Evolutionary conservation across 2,888 invertebrate species (phyloP), one percentile per base, ranked within the genome.

Genomic region (Lepidochrysops patricia): DNA sequence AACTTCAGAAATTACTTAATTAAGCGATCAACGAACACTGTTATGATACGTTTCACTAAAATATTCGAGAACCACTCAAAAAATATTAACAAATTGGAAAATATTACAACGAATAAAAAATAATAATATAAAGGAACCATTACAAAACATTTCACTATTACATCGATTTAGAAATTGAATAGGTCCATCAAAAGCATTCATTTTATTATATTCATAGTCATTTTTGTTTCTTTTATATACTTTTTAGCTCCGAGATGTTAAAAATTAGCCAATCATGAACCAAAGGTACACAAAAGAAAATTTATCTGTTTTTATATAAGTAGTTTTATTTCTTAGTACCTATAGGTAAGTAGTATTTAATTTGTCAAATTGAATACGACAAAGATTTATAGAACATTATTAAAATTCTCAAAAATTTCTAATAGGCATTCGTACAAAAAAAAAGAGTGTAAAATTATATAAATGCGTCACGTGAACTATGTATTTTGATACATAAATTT

Each of bases 1-100:
- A 54, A 32, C 54, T 54, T 54, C 54, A 29, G 54, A 54, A 54
- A 54, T 54, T 54, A 54, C 54, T 54, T 32, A 29, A 54, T 54
- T 27, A 54, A 29, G 32, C 15, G 32, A 27, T 29, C 7, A 29
- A 54, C 19, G 54, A 19, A 54, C 54, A 32, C 54, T 19, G 19
- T 54, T 9, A 32, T 32, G 15, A 54, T 32, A 54, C 54, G 54
- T 54, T 12, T 54, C 54, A 9, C 4, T 27, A 54, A 32, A 54
- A 32, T 54, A 54, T 32, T 50, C 29, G 12, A 19, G 4, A 32
- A 29, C 19, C 54, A 54, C 48, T 23, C 48, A 49, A 49, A 49
- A 25, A n/a, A 26, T 19, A 32, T 19, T 13, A 15, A 52, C 27
- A 15, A 50, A 27, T 52, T 54, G 12, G 19, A 32, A 54, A 52